phyloP scores from a whole-genome alignment of 2,113 vertebrate genomes.

The Pipa parva region DNA sequence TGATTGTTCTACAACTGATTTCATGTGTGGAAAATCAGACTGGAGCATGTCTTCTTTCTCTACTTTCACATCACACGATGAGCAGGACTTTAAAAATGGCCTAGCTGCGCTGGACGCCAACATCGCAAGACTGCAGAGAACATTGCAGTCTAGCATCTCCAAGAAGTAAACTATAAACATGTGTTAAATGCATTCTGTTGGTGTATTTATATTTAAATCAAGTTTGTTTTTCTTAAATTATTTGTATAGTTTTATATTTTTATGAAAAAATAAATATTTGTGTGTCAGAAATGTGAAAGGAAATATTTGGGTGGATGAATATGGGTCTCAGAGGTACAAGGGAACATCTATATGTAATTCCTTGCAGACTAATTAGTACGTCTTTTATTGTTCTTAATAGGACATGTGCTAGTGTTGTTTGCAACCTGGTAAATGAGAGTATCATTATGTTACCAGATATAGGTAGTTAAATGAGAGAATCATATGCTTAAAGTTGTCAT shows the following conservation, averaged over 20 bases:
- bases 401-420: too few species aligned
- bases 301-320: not conserved
- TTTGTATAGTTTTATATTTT: not conserved
- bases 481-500: too few species aligned
- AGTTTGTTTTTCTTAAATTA: constrained; percentile 4
- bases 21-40: constrained; percentile 63
- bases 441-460: too few species aligned
- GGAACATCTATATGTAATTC: too few species aligned
- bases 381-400: too few species aligned
- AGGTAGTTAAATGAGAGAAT: too few species aligned
- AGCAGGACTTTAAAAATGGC: constrained; percentile 79
- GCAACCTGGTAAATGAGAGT: too few species aligned
- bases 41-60: constrained; percentile 75
- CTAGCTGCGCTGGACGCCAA: constrained; percentile 87
- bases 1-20: constrained; percentile 55
- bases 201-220: not conserved
- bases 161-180: constrained; percentile 54
- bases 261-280: constrained; percentile 17
- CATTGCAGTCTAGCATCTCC: constrained; percentile 64
- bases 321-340: not conserved
- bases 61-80: constrained; percentile 80
- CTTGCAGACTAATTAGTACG: too few species aligned
- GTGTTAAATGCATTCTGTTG: not conserved
- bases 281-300: not conserved
- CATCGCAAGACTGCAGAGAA: constrained; percentile 82